Evolutionary conservation across 2,113 vertebrate genomes (phyloP).

Genomic region (Phaetusa simplex): DNA sequence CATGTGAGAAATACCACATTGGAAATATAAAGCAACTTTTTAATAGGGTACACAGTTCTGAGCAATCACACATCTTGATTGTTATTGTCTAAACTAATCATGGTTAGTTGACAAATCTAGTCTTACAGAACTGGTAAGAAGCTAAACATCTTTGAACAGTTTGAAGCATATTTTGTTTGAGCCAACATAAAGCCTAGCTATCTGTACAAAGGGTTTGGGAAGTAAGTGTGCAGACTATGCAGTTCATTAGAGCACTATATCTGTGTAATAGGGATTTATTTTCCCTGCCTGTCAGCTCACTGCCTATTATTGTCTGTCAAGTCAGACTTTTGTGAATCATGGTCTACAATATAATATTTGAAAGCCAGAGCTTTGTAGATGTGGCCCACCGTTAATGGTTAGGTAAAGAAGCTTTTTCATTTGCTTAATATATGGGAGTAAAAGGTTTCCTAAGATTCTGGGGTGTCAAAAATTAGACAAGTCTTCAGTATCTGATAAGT

Average conservation of each 20-base stretch:
- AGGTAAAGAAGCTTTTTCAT: neutral
- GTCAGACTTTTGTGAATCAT: neutral
- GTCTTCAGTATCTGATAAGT: neutral
- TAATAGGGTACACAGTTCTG: neutral
- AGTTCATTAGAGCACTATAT: conserved; percentile 23
- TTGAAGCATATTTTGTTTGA: neutral
- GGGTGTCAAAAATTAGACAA: neutral
- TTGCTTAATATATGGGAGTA: neutral
- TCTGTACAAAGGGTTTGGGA: neutral
- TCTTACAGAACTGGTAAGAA: neutral
- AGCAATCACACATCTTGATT: neutral
- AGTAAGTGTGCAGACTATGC: neutral
- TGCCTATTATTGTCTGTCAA: neutral
- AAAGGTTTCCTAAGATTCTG: neutral
- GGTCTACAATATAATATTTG: neutral
- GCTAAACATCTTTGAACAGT: neutral
- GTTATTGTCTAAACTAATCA: neutral
- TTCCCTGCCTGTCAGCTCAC: neutral
- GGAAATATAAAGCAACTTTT: neutral
- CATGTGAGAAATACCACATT: neutral
- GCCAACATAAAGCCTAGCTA: neutral
- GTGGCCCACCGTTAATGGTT: neutral
- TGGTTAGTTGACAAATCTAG: neutral
- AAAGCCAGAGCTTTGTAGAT: neutral
- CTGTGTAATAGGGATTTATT: neutral